These are phyloP conservation scores for Lepilemur ruficaudatus DNA, from an alignment of 2,797 vertebrate species.

Conservation along the genomic window DNA sequence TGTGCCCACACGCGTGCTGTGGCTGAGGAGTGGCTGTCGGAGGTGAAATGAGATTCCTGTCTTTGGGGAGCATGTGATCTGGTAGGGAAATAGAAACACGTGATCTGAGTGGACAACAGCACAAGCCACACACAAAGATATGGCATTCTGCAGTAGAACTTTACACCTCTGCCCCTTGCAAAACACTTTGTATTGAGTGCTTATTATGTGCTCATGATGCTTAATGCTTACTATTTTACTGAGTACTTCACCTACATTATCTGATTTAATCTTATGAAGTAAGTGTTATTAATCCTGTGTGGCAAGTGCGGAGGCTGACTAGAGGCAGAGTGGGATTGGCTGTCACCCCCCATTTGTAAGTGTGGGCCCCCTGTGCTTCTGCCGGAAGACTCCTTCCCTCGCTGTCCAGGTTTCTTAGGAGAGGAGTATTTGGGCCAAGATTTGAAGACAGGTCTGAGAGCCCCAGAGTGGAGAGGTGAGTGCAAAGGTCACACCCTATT, in stretches of 20 bases:
- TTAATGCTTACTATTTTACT: background rate
- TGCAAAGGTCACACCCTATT: background rate
- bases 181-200: background rate
- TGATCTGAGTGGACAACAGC: background rate
- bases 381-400: too few relatives aligned
- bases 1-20: too few relatives aligned
- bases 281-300: background rate
- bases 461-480: background rate
- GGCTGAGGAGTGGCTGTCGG: background rate
- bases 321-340: background rate
- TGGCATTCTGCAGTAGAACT: background rate
- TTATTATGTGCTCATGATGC: background rate
- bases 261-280: background rate
- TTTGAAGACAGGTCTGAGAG: background rate
- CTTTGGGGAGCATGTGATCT: background rate
- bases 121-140: background rate
- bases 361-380: background rate
- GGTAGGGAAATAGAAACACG: background rate
- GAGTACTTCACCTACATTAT: background rate
- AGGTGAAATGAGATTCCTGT: background rate
- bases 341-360: background rate
- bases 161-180: background rate
- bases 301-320: background rate
- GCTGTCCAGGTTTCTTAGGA: background rate
- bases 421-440: background rate